These are phyloP conservation scores for Vombatus ursinus DNA, from an alignment of 2,113 vertebrate species.

Conservation along the genomic window DNA sequence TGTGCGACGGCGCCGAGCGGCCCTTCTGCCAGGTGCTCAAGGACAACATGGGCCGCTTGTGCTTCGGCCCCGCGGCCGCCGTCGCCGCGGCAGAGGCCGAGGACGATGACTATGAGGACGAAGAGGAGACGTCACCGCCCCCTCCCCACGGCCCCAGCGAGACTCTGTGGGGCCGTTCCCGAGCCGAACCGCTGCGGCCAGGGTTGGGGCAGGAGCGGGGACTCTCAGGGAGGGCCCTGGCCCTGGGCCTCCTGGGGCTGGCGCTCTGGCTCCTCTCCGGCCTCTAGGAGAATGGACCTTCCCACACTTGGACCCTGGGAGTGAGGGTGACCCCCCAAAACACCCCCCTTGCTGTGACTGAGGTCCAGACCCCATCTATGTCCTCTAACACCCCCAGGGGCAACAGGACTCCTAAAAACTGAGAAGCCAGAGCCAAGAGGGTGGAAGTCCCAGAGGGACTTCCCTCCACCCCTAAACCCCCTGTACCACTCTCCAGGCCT, in stretches of 20 bases:
- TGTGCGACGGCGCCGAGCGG: conserved; percentile 87
- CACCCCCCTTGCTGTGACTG: not conserved
- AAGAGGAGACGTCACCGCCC: conserved; percentile 77
- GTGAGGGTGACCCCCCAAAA: not conserved
- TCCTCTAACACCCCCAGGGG: not conserved
- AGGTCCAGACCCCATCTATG: not conserved
- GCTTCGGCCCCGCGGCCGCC: conserved; percentile 74
- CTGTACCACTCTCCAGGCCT: not conserved
- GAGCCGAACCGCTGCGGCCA: not conserved
- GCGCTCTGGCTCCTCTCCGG: not conserved
- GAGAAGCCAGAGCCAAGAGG: not conserved
- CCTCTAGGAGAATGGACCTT: not conserved
- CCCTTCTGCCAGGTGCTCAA: conserved; percentile 89
- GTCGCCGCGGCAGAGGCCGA: conserved; percentile 78
- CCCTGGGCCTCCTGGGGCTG: conserved; percentile 51
- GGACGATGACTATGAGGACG: conserved; percentile 81
- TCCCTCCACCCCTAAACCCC: no score
- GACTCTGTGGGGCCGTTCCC: not conserved
- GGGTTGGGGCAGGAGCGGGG: not conserved
- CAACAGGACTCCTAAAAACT: no score
- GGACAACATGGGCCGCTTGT: conserved; percentile 87
- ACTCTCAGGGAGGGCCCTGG: not conserved
- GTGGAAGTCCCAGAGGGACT: not conserved
- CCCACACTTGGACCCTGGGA: not conserved
- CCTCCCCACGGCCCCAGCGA: not conserved